Percentiles rank a stretch among this genome's conserved stretches.
These are phyloP conservation scores for Temnothorax unifasciatus DNA, from an alignment of 2,888 invertebrate genomes.

Conservation along the genomic window DNA sequence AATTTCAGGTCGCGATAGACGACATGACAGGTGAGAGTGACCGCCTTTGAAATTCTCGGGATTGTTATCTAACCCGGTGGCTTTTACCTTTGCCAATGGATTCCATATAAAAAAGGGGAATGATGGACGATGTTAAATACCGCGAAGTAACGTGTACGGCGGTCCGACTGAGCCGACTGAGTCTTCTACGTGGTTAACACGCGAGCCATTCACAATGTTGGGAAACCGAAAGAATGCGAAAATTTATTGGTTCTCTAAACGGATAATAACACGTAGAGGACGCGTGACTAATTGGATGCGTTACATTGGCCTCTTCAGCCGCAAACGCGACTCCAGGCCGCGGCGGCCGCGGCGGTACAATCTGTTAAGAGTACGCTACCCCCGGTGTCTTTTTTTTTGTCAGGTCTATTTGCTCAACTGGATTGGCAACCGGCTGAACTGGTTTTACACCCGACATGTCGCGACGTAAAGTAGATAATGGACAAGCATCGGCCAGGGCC, in stretches of 20 bases:
- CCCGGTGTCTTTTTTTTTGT: slow-evolving; percentile 15
- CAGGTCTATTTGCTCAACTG: slow-evolving; percentile 52
- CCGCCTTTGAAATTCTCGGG: slow-evolving; percentile 9
- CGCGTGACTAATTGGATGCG: slow-evolving; percentile 41
- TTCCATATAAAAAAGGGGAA: not conserved
- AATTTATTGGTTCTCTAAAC: slow-evolving; percentile 43
- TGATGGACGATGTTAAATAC: slow-evolving; percentile 8
- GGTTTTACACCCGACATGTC: slow-evolving; percentile 54
- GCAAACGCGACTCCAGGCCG: slow-evolving; percentile 7
- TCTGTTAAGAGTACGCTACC: slow-evolving; percentile 50
- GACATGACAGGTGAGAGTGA: slow-evolving; percentile 12
- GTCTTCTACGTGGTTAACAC: not conserved
- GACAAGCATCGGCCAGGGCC: slow-evolving; percentile 31
- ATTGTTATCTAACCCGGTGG: slow-evolving; percentile 24
- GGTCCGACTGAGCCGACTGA: not conserved
- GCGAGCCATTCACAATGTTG: slow-evolving; percentile 15
- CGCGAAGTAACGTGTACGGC: not conserved
- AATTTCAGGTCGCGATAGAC: slow-evolving; percentile 16
- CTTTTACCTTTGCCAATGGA: slow-evolving; percentile 1
- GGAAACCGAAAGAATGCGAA: slow-evolving; percentile 14
- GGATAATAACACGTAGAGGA: slow-evolving; percentile 38
- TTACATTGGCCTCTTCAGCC: slow-evolving; percentile 30
- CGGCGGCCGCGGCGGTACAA: slow-evolving; percentile 13
- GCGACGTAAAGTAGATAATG: slow-evolving; percentile 55
- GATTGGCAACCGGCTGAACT: slow-evolving; percentile 51